A percentile compares a stretch with the other conserved stretches of the same genome.
These are phyloP conservation scores for Hylomyscus alleni DNA, from an alignment of 2,797 vertebrate species.

Conservation along the genomic window DNA sequence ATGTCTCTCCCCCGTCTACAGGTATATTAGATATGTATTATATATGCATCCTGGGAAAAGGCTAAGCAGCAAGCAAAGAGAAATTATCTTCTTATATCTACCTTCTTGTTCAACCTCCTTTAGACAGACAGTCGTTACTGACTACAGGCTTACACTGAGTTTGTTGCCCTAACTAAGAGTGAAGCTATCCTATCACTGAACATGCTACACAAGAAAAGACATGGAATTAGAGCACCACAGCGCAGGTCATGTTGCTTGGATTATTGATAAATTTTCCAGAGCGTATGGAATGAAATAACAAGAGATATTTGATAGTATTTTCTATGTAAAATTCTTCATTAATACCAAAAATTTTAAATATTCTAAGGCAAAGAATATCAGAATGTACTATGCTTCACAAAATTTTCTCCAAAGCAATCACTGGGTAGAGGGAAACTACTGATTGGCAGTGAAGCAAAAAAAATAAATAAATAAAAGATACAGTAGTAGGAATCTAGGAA, in stretches of 20 bases:
- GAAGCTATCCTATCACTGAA: neutral
- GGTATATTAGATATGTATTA: neutral
- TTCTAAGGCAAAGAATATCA: constrained; percentile 23
- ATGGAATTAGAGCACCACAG: neutral
- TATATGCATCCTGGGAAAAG: neutral
- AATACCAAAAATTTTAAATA: neutral
- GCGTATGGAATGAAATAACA: neutral
- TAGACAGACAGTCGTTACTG: neutral
- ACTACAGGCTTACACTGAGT: neutral
- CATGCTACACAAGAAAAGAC: neutral
- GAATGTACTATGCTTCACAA: neutral
- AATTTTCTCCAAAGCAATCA: neutral
- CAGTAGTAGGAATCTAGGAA: neutral
- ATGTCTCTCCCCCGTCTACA: neutral
- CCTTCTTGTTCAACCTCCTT: neutral
- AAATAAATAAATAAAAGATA: too few relatives aligned
- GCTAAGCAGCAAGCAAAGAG: neutral
- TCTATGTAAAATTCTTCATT: constrained; percentile 42
- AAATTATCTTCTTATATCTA: neutral
- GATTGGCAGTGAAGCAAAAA: neutral
- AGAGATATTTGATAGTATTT: neutral
- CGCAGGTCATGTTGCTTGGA: neutral
- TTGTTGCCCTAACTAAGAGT: neutral
- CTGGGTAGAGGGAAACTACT: neutral
- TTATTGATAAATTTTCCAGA: neutral